Conservation (phyloP, 2,888 invertebrate genomes). For the Leptinotarsa haldemani region DNA sequence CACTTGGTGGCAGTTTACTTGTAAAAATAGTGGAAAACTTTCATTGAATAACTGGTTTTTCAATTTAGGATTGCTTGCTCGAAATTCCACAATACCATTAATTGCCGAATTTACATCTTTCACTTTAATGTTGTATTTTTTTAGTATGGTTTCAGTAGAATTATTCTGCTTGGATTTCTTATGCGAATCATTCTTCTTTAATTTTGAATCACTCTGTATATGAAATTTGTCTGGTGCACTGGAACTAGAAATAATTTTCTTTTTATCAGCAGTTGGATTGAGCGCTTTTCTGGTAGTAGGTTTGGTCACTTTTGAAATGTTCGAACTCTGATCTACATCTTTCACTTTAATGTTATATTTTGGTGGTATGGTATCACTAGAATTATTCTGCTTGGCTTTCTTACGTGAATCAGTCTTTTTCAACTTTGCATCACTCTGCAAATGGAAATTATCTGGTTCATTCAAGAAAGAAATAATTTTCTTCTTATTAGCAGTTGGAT, state of each 20-base stretch:
- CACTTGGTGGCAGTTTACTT: constrained; percentile 75
- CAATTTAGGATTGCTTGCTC: constrained; percentile 56
- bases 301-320: background rate
- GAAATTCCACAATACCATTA: constrained; percentile 56
- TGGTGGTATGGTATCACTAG: background rate
- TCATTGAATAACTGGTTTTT: constrained; percentile 69
- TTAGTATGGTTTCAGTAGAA: background rate
- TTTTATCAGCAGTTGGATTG: background rate
- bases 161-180: background rate
- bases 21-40: constrained; percentile 71
- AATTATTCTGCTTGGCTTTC: background rate
- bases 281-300: background rate
- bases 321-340: background rate
- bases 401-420: no score
- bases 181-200: no score
- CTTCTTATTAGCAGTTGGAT: background rate
- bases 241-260: background rate
- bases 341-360: background rate
- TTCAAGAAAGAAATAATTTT: background rate
- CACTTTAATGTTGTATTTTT: constrained; percentile 2
- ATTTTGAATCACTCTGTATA: background rate
- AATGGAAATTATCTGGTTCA: background rate
- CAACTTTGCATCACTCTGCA: background rate
- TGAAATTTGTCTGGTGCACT: background rate
- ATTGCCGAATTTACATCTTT: constrained; percentile 21